Percentiles rank a stretch among this genome's conserved stretches.
phyloP scores from a whole-genome alignment of 2,888 invertebrate species.

The Ophraella communa region DNA sequence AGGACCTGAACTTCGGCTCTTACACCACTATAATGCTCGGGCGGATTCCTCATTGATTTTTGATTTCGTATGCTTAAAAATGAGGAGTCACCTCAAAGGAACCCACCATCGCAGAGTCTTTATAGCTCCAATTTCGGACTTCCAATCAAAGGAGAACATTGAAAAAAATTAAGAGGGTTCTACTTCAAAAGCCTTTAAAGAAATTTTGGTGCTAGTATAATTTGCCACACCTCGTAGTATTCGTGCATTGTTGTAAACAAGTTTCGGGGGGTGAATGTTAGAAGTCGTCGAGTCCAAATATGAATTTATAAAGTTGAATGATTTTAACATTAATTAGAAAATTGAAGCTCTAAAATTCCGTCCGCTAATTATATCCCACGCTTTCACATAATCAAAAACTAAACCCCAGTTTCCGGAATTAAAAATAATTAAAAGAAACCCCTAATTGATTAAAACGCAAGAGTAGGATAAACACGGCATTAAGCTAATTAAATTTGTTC shows the following conservation, averaged over 20 bases:
- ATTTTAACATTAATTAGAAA: slow-evolving; percentile 5
- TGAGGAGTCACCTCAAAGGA: no score
- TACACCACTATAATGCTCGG: no score
- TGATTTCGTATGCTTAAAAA: no score
- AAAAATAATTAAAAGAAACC: slow-evolving; percentile 22
- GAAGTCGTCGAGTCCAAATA: not conserved
- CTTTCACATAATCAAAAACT: slow-evolving; percentile 10
- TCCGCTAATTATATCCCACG: not conserved
- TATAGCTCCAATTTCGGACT: no score
- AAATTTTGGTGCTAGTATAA: no score
- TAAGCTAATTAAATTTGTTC: slow-evolving; percentile 22
- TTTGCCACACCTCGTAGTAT: no score
- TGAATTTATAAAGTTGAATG: not conserved
- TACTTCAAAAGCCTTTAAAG: no score
- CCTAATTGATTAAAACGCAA: slow-evolving; percentile 21
- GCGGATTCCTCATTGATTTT: no score
- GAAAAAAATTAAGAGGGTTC: no score
- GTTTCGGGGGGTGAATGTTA: not conserved
- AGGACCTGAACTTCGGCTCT: no score
- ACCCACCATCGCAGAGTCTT: no score
- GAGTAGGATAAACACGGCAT: slow-evolving; percentile 20
- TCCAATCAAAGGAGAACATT: no score
- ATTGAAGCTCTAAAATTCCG: not conserved
- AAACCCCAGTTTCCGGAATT: slow-evolving; percentile 16
- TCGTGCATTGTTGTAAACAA: not conserved